phyloP scores from a whole-genome alignment of 2,113 vertebrate genomes.

The Saccopteryx leptura region DNA sequence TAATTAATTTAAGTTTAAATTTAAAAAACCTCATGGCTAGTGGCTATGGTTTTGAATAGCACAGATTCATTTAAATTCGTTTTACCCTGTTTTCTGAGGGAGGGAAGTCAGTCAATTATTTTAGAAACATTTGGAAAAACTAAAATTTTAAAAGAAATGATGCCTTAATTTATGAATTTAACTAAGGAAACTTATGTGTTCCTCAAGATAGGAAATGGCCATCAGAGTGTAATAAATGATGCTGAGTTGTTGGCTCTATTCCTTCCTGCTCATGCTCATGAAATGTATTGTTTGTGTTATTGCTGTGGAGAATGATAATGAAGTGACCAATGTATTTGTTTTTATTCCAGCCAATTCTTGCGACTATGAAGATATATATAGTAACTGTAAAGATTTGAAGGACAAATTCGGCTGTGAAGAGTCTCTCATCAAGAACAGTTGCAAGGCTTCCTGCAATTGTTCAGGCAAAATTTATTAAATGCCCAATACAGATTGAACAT shows the following conservation, averaged over 20 bases:
- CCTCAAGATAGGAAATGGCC: neutral
- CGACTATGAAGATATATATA: fast-evolving
- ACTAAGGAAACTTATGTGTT: neutral
- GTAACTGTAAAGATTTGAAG: neutral
- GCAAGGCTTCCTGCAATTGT: slow-evolving; percentile 50
- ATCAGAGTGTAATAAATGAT: neutral
- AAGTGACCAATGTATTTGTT: slow-evolving; percentile 48
- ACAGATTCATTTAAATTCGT: neutral
- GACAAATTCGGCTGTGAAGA: fast-evolving
- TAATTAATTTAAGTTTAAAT: neutral
- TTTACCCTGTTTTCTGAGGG: neutral
- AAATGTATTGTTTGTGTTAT: neutral
- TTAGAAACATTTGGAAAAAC: neutral
- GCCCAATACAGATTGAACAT: fast-evolving
- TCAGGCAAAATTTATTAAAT: slow-evolving; percentile 51
- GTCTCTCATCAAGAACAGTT: fast-evolving
- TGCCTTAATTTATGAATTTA: neutral
- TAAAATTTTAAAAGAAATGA: neutral
- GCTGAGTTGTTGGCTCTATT: neutral
- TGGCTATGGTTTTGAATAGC: neutral
- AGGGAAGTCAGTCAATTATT: neutral
- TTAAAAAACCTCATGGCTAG: neutral
- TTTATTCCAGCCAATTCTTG: slow-evolving; percentile 82
- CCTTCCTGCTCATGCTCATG: neutral
- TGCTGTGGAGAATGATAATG: neutral